phyloP scores from a whole-genome alignment of 2,888 invertebrate genomes.

The Clitarchus hookeri region DNA sequence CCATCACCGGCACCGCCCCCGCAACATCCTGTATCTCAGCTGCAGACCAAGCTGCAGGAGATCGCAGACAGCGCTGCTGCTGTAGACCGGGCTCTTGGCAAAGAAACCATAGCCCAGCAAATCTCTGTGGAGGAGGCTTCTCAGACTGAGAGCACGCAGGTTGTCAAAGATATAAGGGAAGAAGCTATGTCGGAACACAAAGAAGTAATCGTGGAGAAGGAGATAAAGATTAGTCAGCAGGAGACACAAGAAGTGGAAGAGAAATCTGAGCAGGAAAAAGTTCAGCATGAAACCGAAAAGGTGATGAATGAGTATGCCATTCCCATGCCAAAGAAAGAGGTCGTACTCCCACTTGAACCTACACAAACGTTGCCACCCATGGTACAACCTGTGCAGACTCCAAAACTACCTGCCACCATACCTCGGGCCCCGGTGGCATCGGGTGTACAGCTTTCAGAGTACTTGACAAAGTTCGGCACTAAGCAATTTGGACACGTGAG shows the following conservation, averaged over 20 bases:
- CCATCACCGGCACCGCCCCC: background rate
- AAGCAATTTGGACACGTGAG: conserved; percentile 4
- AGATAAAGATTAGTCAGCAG: background rate
- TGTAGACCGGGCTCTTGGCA: background rate
- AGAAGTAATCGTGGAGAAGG: conserved; percentile 10
- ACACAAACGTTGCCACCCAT: background rate
- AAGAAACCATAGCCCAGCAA: background rate
- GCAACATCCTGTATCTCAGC: background rate
- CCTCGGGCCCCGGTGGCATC: background rate
- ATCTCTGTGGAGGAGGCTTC: background rate
- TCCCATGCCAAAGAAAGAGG: background rate
- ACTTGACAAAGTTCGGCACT: background rate
- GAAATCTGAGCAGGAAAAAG: background rate
- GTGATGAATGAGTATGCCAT: background rate
- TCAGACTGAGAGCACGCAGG: conserved; percentile 27
- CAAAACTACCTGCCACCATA: background rate
- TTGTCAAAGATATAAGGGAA: conserved; percentile 22
- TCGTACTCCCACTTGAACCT: background rate
- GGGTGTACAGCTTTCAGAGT: background rate
- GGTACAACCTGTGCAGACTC: background rate
- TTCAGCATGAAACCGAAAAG: background rate
- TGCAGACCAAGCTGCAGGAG: conserved; percentile 1
- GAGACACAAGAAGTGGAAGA: background rate
- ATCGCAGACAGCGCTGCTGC: background rate
- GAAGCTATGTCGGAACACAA: background rate